phyloP scores from a whole-genome alignment of 2,888 invertebrate genomes.

The Drosophila borealis region DNA sequence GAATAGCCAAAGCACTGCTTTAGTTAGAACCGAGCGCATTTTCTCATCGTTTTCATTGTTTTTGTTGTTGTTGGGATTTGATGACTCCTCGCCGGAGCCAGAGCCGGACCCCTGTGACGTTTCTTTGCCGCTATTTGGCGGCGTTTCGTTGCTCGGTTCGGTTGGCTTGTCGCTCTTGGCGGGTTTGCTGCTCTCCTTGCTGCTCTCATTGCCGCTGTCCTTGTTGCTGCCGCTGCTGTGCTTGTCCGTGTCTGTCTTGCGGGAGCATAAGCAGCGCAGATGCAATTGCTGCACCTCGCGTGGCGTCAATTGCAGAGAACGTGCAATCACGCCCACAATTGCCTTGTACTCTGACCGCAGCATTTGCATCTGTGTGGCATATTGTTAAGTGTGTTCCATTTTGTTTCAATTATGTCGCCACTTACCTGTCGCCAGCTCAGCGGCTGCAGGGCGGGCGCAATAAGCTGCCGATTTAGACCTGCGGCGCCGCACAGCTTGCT shows the following conservation, averaged over 20 bases:
- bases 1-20: constrained; percentile 92
- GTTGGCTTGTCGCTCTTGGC: constrained; percentile 5
- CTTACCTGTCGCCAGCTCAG: constrained; percentile 71
- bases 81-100: constrained; percentile 42
- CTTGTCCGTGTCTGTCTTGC: constrained; percentile 25
- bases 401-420: neutral
- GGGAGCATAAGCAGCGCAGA: constrained; percentile 55
- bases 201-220: neutral
- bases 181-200: constrained; percentile 10
- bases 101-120: constrained; percentile 9
- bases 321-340: constrained; percentile 75
- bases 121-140: constrained; percentile 8
- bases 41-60: constrained; percentile 89
- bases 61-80: constrained; percentile 79
- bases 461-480: constrained; percentile 10
- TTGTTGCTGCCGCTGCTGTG: constrained; percentile 14
- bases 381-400: neutral
- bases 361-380: constrained; percentile 61
- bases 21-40: constrained; percentile 89
- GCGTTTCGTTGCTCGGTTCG: neutral
- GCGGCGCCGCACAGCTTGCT: constrained; percentile 9
- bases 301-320: constrained; percentile 77
- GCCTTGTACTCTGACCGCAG: constrained; percentile 82
- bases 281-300: constrained; percentile 73
- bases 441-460: constrained; percentile 38